These are phyloP conservation scores for Terebella lapidaria DNA, from an alignment of 2,888 invertebrate species.

Conservation along the genomic window DNA sequence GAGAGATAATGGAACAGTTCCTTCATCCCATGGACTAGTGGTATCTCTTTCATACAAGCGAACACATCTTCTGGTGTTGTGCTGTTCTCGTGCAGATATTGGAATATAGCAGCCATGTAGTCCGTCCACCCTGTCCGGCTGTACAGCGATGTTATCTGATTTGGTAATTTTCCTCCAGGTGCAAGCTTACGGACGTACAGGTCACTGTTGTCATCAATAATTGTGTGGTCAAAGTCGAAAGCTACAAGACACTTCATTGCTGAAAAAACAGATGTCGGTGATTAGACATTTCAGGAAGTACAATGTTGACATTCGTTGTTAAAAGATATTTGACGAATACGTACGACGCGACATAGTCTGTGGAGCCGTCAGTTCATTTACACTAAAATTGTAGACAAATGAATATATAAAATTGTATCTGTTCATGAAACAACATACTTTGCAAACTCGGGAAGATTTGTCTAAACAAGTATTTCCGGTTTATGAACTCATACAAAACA, in stretches of 20 bases:
- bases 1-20: slow-evolving; percentile 58
- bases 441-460: no score
- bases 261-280: no score
- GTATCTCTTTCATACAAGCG: slow-evolving; percentile 59
- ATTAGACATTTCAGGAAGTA: no score
- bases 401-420: no score
- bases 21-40: slow-evolving; percentile 62
- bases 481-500: no score
- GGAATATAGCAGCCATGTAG: slow-evolving; percentile 71
- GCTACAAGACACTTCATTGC: slow-evolving; percentile 58
- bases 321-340: no score
- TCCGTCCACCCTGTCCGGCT: slow-evolving; percentile 65
- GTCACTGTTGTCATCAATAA: slow-evolving; percentile 72
- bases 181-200: slow-evolving; percentile 63
- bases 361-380: no score
- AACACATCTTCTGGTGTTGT: slow-evolving; percentile 58
- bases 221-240: slow-evolving; percentile 78
- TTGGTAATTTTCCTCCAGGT: slow-evolving; percentile 57
- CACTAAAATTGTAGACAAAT: no score
- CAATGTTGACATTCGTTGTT: no score
- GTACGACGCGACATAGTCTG: no score
- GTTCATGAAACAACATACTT: no score
- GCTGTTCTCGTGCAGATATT: slow-evolving; percentile 56
- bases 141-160: slow-evolving; percentile 58
- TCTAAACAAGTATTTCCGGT: no score